Evolutionary conservation across 2,113 vertebrate genomes (phyloP).

Genomic region (Dinomys branickii): DNA sequence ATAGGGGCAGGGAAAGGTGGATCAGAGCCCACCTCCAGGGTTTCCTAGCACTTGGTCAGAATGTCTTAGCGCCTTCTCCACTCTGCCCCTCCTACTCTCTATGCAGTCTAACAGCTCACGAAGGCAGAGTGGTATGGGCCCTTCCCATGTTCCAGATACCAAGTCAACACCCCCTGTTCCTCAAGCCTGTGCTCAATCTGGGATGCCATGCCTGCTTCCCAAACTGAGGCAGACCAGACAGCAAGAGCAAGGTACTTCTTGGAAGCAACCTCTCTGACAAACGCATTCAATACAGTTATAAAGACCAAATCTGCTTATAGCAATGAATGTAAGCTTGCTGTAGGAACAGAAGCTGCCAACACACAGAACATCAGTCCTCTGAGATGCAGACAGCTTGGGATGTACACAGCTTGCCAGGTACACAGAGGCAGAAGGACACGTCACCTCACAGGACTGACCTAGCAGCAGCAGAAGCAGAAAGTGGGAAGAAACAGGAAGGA

Average conservation of each 20-base stretch:
- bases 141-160: too few relatives aligned
- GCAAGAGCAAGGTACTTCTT: neutral
- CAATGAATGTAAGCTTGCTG: neutral
- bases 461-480: slow-evolving; percentile 29
- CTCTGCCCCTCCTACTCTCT: neutral
- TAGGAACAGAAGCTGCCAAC: neutral
- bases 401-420: neutral
- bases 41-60: neutral
- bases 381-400: neutral
- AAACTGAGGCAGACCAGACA: neutral
- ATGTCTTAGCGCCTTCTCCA: neutral
- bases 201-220: neutral
- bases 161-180: neutral
- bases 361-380: neutral
- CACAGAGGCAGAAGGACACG: neutral
- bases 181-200: neutral
- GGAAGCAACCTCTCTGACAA: neutral
- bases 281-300: neutral
- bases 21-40: neutral
- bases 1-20: neutral
- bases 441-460: too few relatives aligned
- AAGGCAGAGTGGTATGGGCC: neutral
- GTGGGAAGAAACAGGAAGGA: slow-evolving; percentile 5
- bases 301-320: neutral
- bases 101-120: neutral